Base-by-base conservation (phyloP, 2,113 vertebrate species). In the Lampris megalopsis region DNA sequence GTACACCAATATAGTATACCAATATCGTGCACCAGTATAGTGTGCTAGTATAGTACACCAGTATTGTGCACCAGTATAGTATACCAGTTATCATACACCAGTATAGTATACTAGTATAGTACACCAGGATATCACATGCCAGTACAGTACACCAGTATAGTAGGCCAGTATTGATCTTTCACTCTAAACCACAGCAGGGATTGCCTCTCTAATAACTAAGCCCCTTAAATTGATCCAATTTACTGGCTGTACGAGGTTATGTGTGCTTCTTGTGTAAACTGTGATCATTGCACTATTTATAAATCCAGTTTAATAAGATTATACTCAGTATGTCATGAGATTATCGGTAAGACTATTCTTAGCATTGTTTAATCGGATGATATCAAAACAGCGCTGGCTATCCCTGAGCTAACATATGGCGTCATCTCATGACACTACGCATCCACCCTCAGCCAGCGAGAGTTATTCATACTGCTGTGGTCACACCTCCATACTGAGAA, bases 171-270 rank as follows among this genome's bases (percentile, higher is more conserved):
- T 42, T 83, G 61, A 84, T 71, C 79, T 81, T 71, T 73, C 75
- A 68, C 54, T 57, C 61, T 43, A 73, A 65, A 50, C 76, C 77
- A 77, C 66, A 43, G 54, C 36, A 77, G 79, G 71, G 54, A 65
- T 56, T 2, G 35, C 1, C 37, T 75, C 62, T 68, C 35, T 41
- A 70, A 3, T 42, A 71, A 4, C 66, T 86, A 88, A 91, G 77
- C 91, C 63, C 78, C 71, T 91, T 85, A 93, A 64, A 75, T 71
- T 85, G 73, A 91, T 91, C 89, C 86, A 77, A 63, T 88, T 87
- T 78, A 77, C 61, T 76, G 67, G 68, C 71, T 71, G 61, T 62
- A 75, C 42, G 65, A 68, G 45, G 38, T 71, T 66, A 61, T 80
- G 41, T 62, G 58, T 40, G 53, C 70, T 38, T 69, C 11, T 59